These are phyloP conservation scores for Polypterus bichir DNA, from an alignment of 2,113 vertebrate species.

Conservation along the genomic window DNA sequence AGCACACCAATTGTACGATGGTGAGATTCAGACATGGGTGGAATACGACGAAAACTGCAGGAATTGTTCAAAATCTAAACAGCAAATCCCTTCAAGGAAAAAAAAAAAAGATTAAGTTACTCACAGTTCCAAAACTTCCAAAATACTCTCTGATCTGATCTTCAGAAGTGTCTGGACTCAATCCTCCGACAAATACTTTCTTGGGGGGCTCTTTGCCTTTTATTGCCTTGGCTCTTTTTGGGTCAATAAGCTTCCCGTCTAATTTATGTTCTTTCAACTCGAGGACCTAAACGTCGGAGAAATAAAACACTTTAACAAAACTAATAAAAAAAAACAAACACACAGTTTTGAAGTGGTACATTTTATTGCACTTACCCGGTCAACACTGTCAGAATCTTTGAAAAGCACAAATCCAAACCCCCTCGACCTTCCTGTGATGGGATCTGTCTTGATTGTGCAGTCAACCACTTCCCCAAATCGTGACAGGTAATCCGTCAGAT, in stretches of 20 bases:
- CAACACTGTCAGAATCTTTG: conserved; percentile 72
- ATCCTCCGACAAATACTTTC: conserved; percentile 76
- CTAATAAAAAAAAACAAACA: neutral
- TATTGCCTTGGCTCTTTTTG: conserved; percentile 73
- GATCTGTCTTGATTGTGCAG: conserved; percentile 79
- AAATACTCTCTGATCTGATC: conserved; percentile 80
- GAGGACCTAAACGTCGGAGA: conserved; percentile 50
- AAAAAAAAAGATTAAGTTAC: neutral
- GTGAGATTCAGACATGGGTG: no score
- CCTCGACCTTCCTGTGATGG: conserved; percentile 67
- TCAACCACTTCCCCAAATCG: conserved; percentile 78
- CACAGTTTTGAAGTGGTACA: neutral
- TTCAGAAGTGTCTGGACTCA: conserved; percentile 74
- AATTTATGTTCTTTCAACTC: conserved; percentile 76
- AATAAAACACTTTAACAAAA: conserved; percentile 1
- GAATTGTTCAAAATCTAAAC: no score
- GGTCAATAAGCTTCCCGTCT: conserved; percentile 76
- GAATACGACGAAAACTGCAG: no score
- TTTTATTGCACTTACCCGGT: conserved; percentile 46
- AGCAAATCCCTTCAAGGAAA: no score
- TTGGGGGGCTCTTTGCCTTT: conserved; percentile 76
- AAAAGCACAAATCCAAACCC: conserved; percentile 81
- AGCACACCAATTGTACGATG: no score
- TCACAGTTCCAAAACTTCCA: conserved; percentile 66
- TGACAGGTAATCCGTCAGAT: conserved; percentile 73